Conservation (phyloP, 2,888 invertebrate species). For the Drosophila koepferae region DNA sequence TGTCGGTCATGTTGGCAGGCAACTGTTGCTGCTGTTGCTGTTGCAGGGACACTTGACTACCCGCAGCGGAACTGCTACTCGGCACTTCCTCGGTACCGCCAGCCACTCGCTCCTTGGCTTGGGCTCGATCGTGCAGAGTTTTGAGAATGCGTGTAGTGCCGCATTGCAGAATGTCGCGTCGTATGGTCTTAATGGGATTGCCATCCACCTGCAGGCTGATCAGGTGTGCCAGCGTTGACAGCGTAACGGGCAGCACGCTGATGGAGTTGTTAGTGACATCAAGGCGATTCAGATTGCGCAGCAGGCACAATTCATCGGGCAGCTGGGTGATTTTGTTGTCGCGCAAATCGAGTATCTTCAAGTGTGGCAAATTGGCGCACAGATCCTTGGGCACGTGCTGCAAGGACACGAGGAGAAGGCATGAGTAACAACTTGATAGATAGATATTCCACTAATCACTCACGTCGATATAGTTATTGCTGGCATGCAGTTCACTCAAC, state of each 20-base stretch:
- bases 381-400: slow-evolving; percentile 90
- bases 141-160: slow-evolving; percentile 94
- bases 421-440: background rate
- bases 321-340: slow-evolving; percentile 92
- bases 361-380: slow-evolving; percentile 90
- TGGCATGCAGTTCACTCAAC: slow-evolving; percentile 92
- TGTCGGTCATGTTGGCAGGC: slow-evolving; percentile 64
- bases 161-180: slow-evolving; percentile 93
- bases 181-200: slow-evolving; percentile 92
- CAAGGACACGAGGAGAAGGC: background rate
- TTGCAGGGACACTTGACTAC: slow-evolving; percentile 60
- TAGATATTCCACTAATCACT: background rate
- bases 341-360: slow-evolving; percentile 91
- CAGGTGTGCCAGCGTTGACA: slow-evolving; percentile 90
- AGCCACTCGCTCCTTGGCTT: slow-evolving; percentile 38
- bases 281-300: slow-evolving; percentile 91
- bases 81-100: slow-evolving; percentile 25
- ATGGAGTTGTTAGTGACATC: slow-evolving; percentile 94
- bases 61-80: background rate
- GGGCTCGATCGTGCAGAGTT: slow-evolving; percentile 88
- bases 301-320: slow-evolving; percentile 91
- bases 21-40: slow-evolving; percentile 63
- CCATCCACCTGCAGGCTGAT: slow-evolving; percentile 94
- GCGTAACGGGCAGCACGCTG: slow-evolving; percentile 88
- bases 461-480: slow-evolving; percentile 93